Evolutionary conservation across 1,140 invertebrate species (phyloP).

Genomic region (Ostrea denselamellosa): DNA sequence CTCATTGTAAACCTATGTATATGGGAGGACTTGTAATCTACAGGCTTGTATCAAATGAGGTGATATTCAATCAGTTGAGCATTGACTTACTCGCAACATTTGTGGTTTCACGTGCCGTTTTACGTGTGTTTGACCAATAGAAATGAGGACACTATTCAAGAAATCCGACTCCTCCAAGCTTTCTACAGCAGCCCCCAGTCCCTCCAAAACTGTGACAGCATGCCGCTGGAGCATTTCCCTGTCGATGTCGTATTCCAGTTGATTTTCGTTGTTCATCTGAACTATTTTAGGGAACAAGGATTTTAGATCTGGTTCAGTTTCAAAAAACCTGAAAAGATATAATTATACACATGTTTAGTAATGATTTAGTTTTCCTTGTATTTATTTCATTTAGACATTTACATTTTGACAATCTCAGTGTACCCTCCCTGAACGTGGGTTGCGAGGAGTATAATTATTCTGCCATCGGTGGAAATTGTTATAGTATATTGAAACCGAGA

Average conservation of each 20-base stretch:
- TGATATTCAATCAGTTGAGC: too few relatives aligned
- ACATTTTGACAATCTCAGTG: too few relatives aligned
- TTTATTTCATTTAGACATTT: too few relatives aligned
- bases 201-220: constrained; percentile 72
- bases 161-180: constrained; percentile 72
- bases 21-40: too few relatives aligned
- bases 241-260: constrained; percentile 73
- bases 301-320: constrained; percentile 71
- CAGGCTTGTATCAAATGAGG: too few relatives aligned
- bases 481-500: too few relatives aligned
- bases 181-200: constrained; percentile 72
- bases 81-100: constrained; percentile 69
- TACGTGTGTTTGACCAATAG: constrained; percentile 73
- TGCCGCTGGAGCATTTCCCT: constrained; percentile 73
- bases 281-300: constrained; percentile 74
- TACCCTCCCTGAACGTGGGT: too few relatives aligned
- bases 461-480: too few relatives aligned
- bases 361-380: too few relatives aligned
- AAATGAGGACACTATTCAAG: constrained; percentile 70
- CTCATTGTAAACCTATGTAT: too few relatives aligned
- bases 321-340: constrained; percentile 68
- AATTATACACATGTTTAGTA: too few relatives aligned
- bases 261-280: constrained; percentile 71
- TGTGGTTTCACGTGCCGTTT: constrained; percentile 70
- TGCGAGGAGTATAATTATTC: too few relatives aligned